Evolutionary conservation across 2,113 vertebrate species (phyloP).

Genomic region (Aptenodytes patagonicus): DNA sequence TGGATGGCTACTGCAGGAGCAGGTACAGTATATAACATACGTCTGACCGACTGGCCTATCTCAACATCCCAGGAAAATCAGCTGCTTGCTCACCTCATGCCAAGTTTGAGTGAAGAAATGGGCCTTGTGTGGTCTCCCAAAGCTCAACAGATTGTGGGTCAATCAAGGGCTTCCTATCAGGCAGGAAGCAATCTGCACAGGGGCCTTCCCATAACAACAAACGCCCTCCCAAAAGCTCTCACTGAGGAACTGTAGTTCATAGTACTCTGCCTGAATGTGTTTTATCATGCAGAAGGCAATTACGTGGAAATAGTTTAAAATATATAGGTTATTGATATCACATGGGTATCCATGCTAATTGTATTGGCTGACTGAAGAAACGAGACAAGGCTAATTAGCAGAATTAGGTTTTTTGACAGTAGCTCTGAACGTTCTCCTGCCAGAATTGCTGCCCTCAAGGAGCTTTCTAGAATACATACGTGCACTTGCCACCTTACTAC

Average conservation of each 20-base stretch:
- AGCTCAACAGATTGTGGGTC: neutral
- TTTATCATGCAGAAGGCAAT: neutral
- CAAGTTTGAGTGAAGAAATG: neutral
- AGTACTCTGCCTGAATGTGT: neutral
- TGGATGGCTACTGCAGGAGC: neutral
- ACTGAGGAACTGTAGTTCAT: neutral
- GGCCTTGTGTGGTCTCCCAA: neutral
- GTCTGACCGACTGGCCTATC: neutral
- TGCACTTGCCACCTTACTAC: neutral
- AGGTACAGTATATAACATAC: neutral
- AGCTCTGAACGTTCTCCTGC: neutral
- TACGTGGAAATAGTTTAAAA: neutral
- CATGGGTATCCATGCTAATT: neutral
- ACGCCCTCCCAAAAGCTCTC: neutral
- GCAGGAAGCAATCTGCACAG: neutral
- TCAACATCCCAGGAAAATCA: neutral
- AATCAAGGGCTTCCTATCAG: neutral
- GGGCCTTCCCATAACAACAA: neutral
- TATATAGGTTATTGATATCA: neutral
- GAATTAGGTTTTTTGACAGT: neutral
- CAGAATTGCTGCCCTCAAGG: neutral
- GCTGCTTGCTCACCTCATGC: neutral
- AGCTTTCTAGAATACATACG: neutral
- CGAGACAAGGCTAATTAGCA: neutral
- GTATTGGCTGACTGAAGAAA: neutral